phyloP scores from a whole-genome alignment of 2,113 vertebrate species.

The Panurus biarmicus region DNA sequence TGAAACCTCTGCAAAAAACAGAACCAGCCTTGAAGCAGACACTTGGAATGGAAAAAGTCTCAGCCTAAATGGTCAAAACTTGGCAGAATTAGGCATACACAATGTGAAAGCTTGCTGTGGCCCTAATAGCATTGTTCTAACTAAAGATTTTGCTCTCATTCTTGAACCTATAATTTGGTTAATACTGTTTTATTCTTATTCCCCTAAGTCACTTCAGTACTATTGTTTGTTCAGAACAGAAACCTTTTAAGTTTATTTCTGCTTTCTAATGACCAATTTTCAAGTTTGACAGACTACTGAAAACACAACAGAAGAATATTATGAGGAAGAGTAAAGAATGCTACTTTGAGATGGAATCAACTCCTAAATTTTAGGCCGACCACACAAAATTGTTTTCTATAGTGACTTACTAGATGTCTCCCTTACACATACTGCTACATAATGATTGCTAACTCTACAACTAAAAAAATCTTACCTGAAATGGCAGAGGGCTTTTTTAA shows the following conservation, averaged over 20 bases:
- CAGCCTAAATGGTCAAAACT: not conserved
- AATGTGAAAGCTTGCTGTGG: not conserved
- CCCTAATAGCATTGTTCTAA: not conserved
- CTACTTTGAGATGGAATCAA: not conserved
- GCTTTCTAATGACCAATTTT: constrained; percentile 1
- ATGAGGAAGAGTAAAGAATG: not conserved
- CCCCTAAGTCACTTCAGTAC: not conserved
- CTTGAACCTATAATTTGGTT: not conserved
- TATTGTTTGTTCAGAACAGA: not conserved
- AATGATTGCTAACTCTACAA: not conserved
- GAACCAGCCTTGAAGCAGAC: not conserved
- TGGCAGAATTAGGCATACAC: not conserved
- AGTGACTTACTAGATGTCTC: not conserved
- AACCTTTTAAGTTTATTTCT: not conserved
- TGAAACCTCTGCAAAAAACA: not conserved
- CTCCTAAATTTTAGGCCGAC: not conserved
- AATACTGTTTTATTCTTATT: not conserved
- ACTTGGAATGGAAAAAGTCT: not conserved
- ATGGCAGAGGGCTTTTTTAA: not conserved
- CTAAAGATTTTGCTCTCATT: not conserved
- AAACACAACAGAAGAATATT: not conserved
- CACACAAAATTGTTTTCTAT: not conserved
- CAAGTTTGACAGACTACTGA: not conserved
- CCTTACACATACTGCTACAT: not conserved
- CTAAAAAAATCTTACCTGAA: not conserved